Base-by-base conservation (phyloP, 2,888 invertebrate genomes). In the Harpagoxenus sublaevis region DNA sequence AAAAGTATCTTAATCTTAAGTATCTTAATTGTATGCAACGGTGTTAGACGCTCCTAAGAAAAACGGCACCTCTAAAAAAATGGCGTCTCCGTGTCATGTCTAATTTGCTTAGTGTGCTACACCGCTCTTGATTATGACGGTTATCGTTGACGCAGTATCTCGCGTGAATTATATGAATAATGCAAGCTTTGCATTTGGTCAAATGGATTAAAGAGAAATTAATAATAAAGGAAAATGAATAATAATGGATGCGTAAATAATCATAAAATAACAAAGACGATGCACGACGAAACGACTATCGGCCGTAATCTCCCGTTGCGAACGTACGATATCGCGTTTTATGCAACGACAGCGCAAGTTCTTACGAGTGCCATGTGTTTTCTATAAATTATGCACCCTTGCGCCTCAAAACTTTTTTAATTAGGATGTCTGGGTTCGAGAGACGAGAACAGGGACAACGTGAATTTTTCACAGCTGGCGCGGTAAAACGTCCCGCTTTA, bases 131-230 rank as follows among this genome's bases (percentile, higher is more conserved):
- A 23, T 23, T 0, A 45, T 3, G 35, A 6, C 10, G 35, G 18
- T 73, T 23, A 39, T 57, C 12, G 60, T 74, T 83, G 82, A 84
- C 86, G 84, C 66, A 86, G 84, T 88, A 85, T 83, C 83, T 79
- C 73, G 77, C 83, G 75, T 88, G 77, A 86, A 86, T 85, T 87
- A 85, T 83, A 57, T 84, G 85, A 88, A 90, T 84, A 88, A 89
- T 87, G 87, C 87, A 85, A 85, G 73, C 55, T 73, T 75, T 82
- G 82, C 84, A 79, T 84, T 86, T 65, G 57, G n/a, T 31, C 51
- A 83, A 79, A 73, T 66, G 84, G 84, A 89, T 89, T 88, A 89
- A 89, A 84, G 88, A 86, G 88, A 88, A 88, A 90, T 88, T 90
- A 90, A 90, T 83, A 88, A 23, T 23, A 23, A 23, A 86, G 84